Base-by-base conservation (phyloP, 2,888 invertebrate genomes). In the Chaetogeoica ovagalla region DNA sequence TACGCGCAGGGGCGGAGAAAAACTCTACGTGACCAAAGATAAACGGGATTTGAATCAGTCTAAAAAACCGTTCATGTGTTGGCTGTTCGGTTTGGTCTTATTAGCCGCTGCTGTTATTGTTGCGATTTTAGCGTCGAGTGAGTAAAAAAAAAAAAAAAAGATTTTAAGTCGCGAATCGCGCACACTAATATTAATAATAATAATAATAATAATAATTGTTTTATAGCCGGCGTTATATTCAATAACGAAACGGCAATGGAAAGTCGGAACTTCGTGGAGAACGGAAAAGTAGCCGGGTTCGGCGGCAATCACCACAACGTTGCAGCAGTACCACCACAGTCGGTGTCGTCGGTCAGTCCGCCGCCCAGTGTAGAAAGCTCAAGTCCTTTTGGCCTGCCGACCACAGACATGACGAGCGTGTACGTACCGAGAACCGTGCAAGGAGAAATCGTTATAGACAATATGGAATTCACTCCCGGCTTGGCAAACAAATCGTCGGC, bases 1-100 rank as follows among this genome's bases (percentile, higher is more conserved):
- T 1, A 30, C 15, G 11, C 15, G n/a, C 37, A 72, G 81, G 19
- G 72, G 81, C 1, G 93, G 93, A 81, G 93, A 94, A 86, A 94
- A 94, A 86, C 87, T 94, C 81, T 93, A 93, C 85, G 92, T 94
- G 82, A 94, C 93, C 19, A 92, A 92, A 85, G 93, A 93, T 86
- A 93, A 93, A 85, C 88, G 84, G 48, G 83, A 84, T 79, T 79
- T 83, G 72, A 82, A 83, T 57, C 83, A 83, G 57, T 83, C 84
- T 23, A 84, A 83, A 69, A 83, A 83, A 71, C 84, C 83, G 85
- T 88, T 89, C 84, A 85, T 89, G 37, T 92, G 92, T 86, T 93
- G 93, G 92, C 89, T 90, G 48, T 87, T 91, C 77, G 90, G 91
- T 82, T 88, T 91, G 60, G 88, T 91, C 39, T 87, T 92, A 71